Conservation (phyloP, 2,888 invertebrate genomes). For the Gymnocheta viridis region DNA sequence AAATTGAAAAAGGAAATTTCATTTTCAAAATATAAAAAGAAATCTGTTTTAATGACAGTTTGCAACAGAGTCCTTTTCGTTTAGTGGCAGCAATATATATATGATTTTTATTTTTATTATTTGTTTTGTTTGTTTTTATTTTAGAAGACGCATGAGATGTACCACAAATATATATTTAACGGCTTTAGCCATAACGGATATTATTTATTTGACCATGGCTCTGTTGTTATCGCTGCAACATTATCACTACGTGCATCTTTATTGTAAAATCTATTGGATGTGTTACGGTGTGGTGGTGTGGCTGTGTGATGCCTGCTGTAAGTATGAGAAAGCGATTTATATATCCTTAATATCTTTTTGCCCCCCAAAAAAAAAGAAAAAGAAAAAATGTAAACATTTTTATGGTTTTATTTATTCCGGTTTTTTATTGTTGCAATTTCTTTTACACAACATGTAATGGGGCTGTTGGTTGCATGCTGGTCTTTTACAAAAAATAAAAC, state of each 20-base stretch:
- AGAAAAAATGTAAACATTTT: constrained; percentile 54
- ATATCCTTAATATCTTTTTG: constrained; percentile 44
- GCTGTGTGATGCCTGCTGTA: constrained; percentile 87
- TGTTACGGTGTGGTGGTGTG: constrained; percentile 85
- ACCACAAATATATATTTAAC: constrained; percentile 90
- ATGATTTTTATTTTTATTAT: constrained; percentile 11
- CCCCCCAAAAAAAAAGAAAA: no score
- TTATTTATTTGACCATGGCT: constrained; percentile 86
- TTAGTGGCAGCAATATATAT: constrained; percentile 6
- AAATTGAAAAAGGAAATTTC: constrained; percentile 44
- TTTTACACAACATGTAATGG: constrained; percentile 31
- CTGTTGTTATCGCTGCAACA: constrained; percentile 85
- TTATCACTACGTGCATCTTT: constrained; percentile 83
- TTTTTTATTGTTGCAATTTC: constrained; percentile 36
- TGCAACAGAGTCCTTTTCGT: background rate
- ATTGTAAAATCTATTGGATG: constrained; percentile 84
- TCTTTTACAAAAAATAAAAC: background rate
- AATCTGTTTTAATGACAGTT: constrained; percentile 37
- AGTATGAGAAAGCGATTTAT: constrained; percentile 77
- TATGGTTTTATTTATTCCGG: constrained; percentile 68
- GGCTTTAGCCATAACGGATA: constrained; percentile 88
- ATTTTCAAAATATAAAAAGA: constrained; percentile 22
- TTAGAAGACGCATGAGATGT: constrained; percentile 86
- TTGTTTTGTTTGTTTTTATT: constrained; percentile 9
- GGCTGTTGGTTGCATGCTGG: constrained; percentile 36